These are phyloP conservation scores for Acleris emargana DNA, from an alignment of 2,888 invertebrate species.

Conservation along the genomic window DNA sequence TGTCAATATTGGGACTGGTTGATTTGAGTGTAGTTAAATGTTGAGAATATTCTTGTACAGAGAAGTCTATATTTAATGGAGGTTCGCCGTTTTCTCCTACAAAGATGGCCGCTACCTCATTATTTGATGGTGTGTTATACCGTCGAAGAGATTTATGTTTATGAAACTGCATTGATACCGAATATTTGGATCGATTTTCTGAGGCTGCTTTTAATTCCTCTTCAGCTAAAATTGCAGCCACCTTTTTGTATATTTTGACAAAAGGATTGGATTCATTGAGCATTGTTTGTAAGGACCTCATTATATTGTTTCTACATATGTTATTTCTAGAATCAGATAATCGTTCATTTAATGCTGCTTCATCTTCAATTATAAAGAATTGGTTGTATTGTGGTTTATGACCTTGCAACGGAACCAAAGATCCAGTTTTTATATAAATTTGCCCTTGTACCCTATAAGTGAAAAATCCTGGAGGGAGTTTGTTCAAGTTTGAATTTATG, in stretches of 20 bases:
- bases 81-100: slow-evolving; percentile 39
- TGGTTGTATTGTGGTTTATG: slow-evolving; percentile 41
- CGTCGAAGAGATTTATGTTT: no score
- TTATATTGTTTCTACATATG: slow-evolving; percentile 10
- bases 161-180: no score
- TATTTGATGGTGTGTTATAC: no score
- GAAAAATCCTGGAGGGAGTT: neutral
- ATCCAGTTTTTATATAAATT: slow-evolving; percentile 20
- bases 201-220: no score
- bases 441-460: slow-evolving; percentile 29
- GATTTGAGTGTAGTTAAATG: slow-evolving; percentile 37
- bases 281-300: slow-evolving; percentile 38
- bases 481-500: slow-evolving; percentile 15
- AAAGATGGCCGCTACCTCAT: slow-evolving; percentile 37
- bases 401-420: neutral
- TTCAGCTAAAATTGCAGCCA: no score
- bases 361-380: slow-evolving; percentile 40
- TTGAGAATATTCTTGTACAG: slow-evolving; percentile 34
- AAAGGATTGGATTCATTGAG: slow-evolving; percentile 12
- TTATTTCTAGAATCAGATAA: slow-evolving; percentile 34
- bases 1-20: neutral
- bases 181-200: no score
- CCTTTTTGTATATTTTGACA: no score
- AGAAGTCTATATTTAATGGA: slow-evolving; percentile 40
- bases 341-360: slow-evolving; percentile 32